These are phyloP conservation scores for Carettochelys insculpta DNA, from an alignment of 2,113 vertebrate species.

Conservation along the genomic window DNA sequence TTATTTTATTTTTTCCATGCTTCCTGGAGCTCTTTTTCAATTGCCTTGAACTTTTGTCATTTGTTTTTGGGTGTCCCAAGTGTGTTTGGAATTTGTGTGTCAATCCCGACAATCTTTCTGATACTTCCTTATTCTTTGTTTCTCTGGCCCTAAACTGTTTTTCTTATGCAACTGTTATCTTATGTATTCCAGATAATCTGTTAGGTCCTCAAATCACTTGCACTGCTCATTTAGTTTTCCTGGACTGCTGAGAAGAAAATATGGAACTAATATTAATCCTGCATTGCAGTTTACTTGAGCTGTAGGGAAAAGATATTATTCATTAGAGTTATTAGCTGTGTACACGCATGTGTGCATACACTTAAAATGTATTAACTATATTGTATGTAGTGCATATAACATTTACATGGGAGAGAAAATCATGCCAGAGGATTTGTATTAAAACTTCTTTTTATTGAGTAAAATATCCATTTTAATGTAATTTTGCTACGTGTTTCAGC, in stretches of 20 bases:
- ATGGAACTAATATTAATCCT: conserved; percentile 48
- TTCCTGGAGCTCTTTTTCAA: conserved; percentile 30
- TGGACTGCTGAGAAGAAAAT: not conserved
- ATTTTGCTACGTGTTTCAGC: not conserved
- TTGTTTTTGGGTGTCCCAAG: conserved; percentile 24
- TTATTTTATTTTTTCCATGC: conserved; percentile 42
- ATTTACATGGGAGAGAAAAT: fast-evolving
- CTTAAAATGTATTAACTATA: not conserved
- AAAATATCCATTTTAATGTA: not conserved
- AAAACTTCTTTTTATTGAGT: not conserved
- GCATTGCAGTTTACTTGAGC: not conserved
- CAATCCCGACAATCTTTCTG: conserved; percentile 31
- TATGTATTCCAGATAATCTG: conserved; percentile 45
- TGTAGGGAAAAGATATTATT: not conserved
- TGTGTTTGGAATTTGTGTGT: not conserved
- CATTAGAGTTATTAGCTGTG: not conserved
- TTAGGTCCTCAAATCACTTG: conserved; percentile 42
- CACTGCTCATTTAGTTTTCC: not conserved
- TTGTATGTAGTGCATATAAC: not conserved
- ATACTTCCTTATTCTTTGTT: not conserved
- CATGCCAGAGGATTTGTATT: not conserved
- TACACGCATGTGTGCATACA: not conserved
- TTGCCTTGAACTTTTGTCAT: conserved; percentile 34
- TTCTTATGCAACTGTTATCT: conserved; percentile 37
- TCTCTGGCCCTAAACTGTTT: conserved; percentile 47